A percentile compares a stretch with the other conserved stretches of the same genome.
phyloP scores from a whole-genome alignment of 1,140 invertebrate genomes.

The Bilobella aurantiaca region DNA sequence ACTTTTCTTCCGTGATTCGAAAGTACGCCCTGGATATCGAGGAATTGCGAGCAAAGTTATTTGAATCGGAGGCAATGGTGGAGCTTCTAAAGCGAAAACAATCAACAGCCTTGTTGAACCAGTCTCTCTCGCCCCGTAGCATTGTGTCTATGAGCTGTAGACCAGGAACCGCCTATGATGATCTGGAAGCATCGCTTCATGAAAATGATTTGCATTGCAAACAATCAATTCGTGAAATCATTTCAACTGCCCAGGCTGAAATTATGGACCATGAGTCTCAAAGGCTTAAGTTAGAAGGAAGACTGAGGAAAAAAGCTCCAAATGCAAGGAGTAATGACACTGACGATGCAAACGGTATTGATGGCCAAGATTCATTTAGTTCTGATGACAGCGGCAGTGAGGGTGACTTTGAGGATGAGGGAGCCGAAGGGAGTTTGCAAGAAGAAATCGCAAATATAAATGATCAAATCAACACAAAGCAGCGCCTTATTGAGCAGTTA shows the following conservation, averaged over 20 bases:
- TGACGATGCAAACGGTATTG: too few species aligned
- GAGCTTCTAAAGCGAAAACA: slow-evolving; percentile 14
- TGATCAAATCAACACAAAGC: slow-evolving; percentile 14
- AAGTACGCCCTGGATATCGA: slow-evolving; percentile 86
- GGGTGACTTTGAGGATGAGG: slow-evolving; percentile 36
- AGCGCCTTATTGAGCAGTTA: slow-evolving; percentile 79
- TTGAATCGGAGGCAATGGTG: slow-evolving; percentile 59
- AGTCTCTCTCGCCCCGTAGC: background rate
- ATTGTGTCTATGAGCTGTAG: background rate
- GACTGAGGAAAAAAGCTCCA: slow-evolving; percentile 35
- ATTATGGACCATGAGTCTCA: slow-evolving; percentile 57
- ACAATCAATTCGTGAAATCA: background rate
- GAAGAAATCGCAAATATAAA: background rate
- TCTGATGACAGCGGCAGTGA: slow-evolving; percentile 39
- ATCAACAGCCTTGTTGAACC: background rate
- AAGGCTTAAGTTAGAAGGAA: slow-evolving; percentile 49
- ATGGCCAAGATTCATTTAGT: too few species aligned
- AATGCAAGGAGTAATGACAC: too few species aligned
- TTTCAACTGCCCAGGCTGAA: slow-evolving; percentile 38
- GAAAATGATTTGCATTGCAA: too few species aligned
- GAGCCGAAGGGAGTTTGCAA: slow-evolving; percentile 31
- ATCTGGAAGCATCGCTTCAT: background rate
- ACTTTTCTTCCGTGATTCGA: slow-evolving; percentile 48
- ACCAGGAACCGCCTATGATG: background rate
- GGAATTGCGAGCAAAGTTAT: slow-evolving; percentile 69